A percentile compares a stretch with the other conserved stretches of the same genome.
phyloP scores from a whole-genome alignment of 1,140 invertebrate genomes.

The Tetragonula clypearis region DNA sequence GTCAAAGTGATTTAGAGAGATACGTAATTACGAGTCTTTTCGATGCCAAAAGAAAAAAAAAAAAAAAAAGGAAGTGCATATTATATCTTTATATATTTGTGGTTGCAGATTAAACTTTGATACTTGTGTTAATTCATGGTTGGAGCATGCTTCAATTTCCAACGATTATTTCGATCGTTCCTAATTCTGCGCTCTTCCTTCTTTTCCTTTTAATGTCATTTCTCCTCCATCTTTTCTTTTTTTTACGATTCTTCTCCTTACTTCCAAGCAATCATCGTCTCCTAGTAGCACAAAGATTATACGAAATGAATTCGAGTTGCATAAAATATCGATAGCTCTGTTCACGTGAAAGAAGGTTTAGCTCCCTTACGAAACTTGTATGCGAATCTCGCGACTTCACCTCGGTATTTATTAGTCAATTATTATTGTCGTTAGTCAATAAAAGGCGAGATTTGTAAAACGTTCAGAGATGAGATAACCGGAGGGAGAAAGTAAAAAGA shows the following conservation, averaged over 20 bases:
- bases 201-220: too few relatives aligned
- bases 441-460: constrained; percentile 3
- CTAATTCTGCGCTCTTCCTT: background rate
- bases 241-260: background rate
- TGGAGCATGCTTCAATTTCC: background rate
- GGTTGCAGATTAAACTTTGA: background rate
- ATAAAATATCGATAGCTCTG: constrained; percentile 2
- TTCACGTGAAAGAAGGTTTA: background rate
- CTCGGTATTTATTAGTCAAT: constrained; percentile 67
- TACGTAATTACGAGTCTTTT: background rate
- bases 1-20: background rate
- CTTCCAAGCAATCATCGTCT: too few relatives aligned
- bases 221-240: background rate
- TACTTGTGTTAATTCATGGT: background rate
- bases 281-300: background rate
- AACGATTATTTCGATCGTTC: background rate
- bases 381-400: constrained; percentile 49
- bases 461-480: background rate
- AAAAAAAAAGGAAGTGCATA: background rate
- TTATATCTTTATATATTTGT: background rate
- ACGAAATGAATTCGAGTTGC: background rate
- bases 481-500: too few relatives aligned
- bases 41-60: background rate
- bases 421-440: constrained; percentile 62
- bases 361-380: background rate